Conservation (phyloP, 2,797 vertebrate species). For the Phalloptychus januarius region DNA sequence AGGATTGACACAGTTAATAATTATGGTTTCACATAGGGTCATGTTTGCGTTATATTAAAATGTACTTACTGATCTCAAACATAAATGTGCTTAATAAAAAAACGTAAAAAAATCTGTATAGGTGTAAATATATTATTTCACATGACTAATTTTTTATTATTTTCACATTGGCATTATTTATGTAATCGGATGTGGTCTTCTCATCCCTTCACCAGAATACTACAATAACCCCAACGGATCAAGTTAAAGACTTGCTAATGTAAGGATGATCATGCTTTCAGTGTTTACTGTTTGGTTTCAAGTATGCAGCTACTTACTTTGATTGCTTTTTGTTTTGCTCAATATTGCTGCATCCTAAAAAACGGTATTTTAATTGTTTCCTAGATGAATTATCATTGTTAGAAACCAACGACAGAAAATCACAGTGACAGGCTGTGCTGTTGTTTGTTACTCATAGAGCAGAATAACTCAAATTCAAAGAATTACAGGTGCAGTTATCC, state of each 20-base stretch:
- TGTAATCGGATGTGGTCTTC: neutral
- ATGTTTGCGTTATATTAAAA: neutral
- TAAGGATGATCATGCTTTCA: neutral
- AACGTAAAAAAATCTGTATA: neutral
- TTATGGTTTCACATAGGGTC: neutral
- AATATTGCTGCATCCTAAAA: neutral
- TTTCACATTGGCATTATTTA: neutral
- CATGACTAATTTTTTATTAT: neutral
- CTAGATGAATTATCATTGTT: constrained; percentile 8
- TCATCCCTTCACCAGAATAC: neutral
- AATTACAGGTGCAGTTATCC: constrained; percentile 37
- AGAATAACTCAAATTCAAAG: constrained; percentile 32
- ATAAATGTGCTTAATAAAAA: neutral
- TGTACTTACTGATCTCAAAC: neutral
- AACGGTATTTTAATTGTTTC: neutral
- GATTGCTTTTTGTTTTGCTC: neutral
- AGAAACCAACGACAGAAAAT: constrained; percentile 6
- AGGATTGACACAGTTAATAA: neutral
- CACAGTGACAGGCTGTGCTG: constrained; percentile 13
- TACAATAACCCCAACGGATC: neutral
- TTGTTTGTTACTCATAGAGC: constrained; percentile 32
- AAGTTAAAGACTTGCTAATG: neutral
- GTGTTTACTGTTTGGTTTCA: neutral
- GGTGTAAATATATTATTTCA: neutral
- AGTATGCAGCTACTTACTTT: neutral